phyloP scores from a whole-genome alignment of 2,888 invertebrate species.

The Lasioglossum oenotherae region DNA sequence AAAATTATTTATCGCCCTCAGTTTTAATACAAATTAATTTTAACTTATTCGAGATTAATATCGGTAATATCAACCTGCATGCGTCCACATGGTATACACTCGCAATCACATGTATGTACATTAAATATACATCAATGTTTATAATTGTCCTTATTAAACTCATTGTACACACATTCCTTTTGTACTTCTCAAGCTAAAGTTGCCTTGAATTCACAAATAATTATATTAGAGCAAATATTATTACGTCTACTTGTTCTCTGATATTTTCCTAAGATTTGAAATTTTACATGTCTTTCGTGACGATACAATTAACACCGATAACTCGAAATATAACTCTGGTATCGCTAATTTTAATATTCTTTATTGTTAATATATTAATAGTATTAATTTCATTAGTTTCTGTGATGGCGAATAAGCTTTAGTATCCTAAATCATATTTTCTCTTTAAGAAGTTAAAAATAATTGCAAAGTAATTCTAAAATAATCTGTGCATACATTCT shows the following conservation, averaged over 20 bases:
- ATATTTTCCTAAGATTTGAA: conserved; percentile 51
- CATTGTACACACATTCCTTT: conserved; percentile 47
- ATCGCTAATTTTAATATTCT: conserved; percentile 49
- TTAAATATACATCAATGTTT: conserved; percentile 63
- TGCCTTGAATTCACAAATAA: conserved; percentile 36
- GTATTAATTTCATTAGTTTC: conserved; percentile 48
- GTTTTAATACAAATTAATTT: conserved; percentile 37
- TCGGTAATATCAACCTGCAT: conserved; percentile 39
- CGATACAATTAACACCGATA: conserved; percentile 62
- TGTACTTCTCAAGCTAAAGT: conserved; percentile 33
- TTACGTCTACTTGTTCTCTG: conserved; percentile 49
- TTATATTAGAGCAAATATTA: conserved; percentile 42
- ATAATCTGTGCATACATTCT: conserved; percentile 39
- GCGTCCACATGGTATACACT: conserved; percentile 55
- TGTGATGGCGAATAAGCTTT: conserved; percentile 48
- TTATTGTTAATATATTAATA: conserved; percentile 36
- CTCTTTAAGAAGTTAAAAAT: conserved; percentile 31
- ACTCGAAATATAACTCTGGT: conserved; percentile 59
- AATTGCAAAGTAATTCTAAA: conserved; percentile 41
- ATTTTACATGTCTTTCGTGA: conserved; percentile 54
- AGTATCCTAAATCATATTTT: conserved; percentile 33
- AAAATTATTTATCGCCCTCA: conserved; percentile 44
- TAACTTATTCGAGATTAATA: conserved; percentile 41
- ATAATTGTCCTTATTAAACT: conserved; percentile 47
- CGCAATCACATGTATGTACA: conserved; percentile 66